Conservation (phyloP, 2,113 vertebrate species). For the Symphodus melops region DNA sequence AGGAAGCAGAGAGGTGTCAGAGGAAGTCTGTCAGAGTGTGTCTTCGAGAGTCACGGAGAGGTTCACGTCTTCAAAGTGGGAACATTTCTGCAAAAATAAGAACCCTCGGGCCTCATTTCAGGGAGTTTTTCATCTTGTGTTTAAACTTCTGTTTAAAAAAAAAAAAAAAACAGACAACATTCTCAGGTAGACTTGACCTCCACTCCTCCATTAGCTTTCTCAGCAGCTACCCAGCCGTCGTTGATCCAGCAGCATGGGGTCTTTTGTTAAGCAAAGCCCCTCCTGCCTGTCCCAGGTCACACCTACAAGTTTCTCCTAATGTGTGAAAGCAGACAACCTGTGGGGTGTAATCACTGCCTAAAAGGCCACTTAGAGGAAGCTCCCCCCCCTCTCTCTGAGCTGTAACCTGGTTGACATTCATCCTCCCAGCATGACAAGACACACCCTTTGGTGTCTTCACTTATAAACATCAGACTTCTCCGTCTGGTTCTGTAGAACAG, state of each 20-base stretch:
- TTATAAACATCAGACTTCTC: background rate
- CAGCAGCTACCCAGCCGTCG: background rate
- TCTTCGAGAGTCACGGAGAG: background rate
- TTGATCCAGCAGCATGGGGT: conserved; percentile 9
- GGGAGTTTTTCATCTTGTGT: background rate
- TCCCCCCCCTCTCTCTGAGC: background rate
- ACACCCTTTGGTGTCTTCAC: conserved; percentile 38
- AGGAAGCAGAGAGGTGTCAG: conserved; percentile 70
- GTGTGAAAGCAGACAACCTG: conserved; percentile 66
- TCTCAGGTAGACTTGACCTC: conserved; percentile 19
- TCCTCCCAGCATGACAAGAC: conserved; percentile 67
- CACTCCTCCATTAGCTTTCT: background rate
- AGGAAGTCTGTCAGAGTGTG: conserved; percentile 56
- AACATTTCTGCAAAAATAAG: background rate
- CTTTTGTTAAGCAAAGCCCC: conserved; percentile 56
- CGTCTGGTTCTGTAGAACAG: background rate
- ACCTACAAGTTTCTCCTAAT: conserved; percentile 65
- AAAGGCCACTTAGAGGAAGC: conserved; percentile 13
- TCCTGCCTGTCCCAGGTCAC: conserved; percentile 44
- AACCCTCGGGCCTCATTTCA: background rate
- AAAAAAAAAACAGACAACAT: background rate
- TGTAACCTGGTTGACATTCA: conserved; percentile 39
- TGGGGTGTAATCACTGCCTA: conserved; percentile 11
- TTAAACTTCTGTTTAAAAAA: background rate
- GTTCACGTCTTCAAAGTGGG: conserved; percentile 8